Percentiles rank a stretch among this genome's conserved stretches.
These are phyloP conservation scores for Alfaro cultratus DNA, from an alignment of 2,797 vertebrate genomes.

Conservation along the genomic window DNA sequence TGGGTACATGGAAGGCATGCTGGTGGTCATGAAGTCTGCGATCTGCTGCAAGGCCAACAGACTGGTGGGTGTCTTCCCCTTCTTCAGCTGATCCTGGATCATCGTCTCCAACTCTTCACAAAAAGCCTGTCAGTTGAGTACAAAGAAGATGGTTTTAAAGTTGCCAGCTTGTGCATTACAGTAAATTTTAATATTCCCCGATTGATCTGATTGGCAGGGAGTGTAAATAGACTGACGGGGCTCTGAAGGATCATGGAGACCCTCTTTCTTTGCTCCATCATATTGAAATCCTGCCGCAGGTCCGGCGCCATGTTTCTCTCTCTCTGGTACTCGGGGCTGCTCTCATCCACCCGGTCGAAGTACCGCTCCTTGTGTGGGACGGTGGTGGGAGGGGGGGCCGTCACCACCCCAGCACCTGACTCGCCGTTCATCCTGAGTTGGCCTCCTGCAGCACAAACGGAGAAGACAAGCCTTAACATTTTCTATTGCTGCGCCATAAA, in stretches of 20 bases:
- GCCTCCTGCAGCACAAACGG: constrained; percentile 55
- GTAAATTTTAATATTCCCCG: not conserved
- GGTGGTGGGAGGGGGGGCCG: constrained; percentile 92
- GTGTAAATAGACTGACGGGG: constrained; percentile 83
- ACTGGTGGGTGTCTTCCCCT: constrained; percentile 96
- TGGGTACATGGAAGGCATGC: constrained; percentile 93
- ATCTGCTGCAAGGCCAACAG: constrained; percentile 97
- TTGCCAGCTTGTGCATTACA: not conserved
- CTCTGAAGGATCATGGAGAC: constrained; percentile 99
- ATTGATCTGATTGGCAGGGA: not conserved
- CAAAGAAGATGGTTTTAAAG: not conserved
- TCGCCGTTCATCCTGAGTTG: constrained; percentile 93
- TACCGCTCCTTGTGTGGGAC: constrained; percentile 97
- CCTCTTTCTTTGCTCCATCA: constrained; percentile 99
- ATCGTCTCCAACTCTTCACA: constrained; percentile 98
- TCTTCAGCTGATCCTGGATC: constrained; percentile 98
- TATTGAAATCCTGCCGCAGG: constrained; percentile 98
- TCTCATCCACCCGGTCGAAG: constrained; percentile 97
- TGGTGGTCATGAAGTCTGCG: constrained; percentile 97
- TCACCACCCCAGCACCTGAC: constrained; percentile 93
- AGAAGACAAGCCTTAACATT: not conserved
- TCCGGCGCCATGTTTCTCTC: constrained; percentile 99
- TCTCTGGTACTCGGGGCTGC: constrained; percentile 93
- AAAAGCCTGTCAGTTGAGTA: constrained; percentile 84
- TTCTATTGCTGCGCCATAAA: not conserved